Base-by-base conservation (phyloP, 2,113 vertebrate genomes). In the Heterotilapia buettikoferi region DNA sequence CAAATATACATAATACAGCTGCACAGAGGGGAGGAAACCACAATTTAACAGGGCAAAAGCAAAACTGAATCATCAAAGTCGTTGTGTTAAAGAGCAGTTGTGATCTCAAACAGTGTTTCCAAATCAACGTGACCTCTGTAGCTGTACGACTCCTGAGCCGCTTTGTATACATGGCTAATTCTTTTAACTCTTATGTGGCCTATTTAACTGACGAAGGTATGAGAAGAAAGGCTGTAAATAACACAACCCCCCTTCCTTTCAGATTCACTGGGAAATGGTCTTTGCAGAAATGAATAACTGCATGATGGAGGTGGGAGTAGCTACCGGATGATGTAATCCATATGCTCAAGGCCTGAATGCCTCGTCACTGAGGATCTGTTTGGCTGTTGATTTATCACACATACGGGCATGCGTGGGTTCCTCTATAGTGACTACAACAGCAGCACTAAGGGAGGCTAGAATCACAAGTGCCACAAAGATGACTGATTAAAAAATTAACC, bases 71-170 rank as follows among this genome's bases (percentile, higher is more conserved):
- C 91, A 88, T 93, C 45, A 8, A 53, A 57, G 26, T 63, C 12
- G 19, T 84, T 78, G 45, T 10, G 6, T 90, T 88, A 21, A 85
- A 86, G 47, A 89, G 47, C 43, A 80, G 59, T 29, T 81, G 50
- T 61, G 88, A 88, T 89, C 89, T 95, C 95, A 94, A 95, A 94
- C 93, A 92, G 93, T 86, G 89, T 93, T 95, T 95, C 84, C 86
- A 66, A 92, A 89, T 83, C 14, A 24, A 79, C 2, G 7, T 79
- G 36, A 82, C 18, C 16, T 24, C 21, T 84, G 82, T 76, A 59
- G 87, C 52, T 29, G 24, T 14, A 83, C 14, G 21, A 43, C 86
- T 52, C 21, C 45, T 7, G 18, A 84, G 63, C 59, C 54, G 2
- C 80, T 53, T 50, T 68, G 9, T 56, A 57, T 59, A 63, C 36